Evolutionary conservation across 23 tunicate genomes (phyloP).

Genomic region (Styela clava): DNA sequence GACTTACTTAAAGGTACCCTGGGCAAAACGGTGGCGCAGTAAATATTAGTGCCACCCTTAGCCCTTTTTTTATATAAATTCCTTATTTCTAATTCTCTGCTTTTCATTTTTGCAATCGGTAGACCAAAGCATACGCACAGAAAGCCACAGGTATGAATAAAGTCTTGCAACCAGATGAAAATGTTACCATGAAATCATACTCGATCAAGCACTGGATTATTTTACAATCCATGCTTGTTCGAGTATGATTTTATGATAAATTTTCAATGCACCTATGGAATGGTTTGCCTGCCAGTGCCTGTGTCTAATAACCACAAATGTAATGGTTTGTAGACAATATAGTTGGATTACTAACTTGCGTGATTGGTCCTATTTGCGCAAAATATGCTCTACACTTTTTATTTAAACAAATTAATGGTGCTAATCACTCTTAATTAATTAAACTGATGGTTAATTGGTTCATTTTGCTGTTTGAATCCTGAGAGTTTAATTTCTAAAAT

Average conservation of each 20-base stretch:
- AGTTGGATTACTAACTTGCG: too few species aligned
- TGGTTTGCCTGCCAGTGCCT: not conserved
- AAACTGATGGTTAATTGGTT: too few species aligned
- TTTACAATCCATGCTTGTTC: not conserved
- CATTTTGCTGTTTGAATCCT: too few species aligned
- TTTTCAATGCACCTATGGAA: not conserved
- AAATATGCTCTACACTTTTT: too few species aligned
- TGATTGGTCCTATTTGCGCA: too few species aligned
- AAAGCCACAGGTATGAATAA: conserved; percentile 25
- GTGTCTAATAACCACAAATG: not conserved
- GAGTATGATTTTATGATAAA: not conserved
- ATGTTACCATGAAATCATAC: not conserved
- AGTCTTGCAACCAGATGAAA: not conserved
- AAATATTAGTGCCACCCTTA: not conserved
- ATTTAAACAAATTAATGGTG: too few species aligned
- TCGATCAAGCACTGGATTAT: too few species aligned
- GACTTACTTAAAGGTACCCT: conserved; percentile 53
- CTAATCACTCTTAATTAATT: too few species aligned
- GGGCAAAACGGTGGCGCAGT: not conserved
- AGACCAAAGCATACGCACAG: conserved; percentile 31
- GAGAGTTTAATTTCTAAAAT: too few species aligned
- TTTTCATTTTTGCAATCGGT: conserved; percentile 12
- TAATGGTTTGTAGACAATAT: too few species aligned
- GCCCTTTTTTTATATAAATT: not conserved
- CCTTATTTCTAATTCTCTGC: not conserved